Base-by-base conservation (phyloP, 2,113 vertebrate genomes). In the Percina caprodes region DNA sequence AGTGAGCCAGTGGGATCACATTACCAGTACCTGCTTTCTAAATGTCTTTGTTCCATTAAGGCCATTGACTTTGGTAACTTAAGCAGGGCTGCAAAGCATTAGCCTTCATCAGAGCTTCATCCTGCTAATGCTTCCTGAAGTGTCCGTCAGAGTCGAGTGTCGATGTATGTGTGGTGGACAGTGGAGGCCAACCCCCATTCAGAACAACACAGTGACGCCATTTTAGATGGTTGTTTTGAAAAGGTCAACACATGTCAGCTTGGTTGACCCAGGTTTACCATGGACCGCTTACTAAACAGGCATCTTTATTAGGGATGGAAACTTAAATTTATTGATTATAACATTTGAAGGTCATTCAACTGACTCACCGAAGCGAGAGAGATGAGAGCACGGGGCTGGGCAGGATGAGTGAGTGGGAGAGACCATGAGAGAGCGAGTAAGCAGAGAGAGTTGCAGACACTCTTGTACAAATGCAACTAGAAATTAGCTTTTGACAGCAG, bases 21-120 rank as follows among this genome's bases (percentile, higher is more conserved):
- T 92, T 93, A 93, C 92, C 73, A 77, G 71, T 90, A 83, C 82
- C 79, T 85, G 83, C 86, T 89, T 62, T 88, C 83, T 88, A 86
- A 92, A 88, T 78, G 86, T 80, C 72, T 91, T 23, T 78, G 82
- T 69, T 75, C 86, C 86, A 87, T 91, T 90, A 91, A 80, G 75
- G 60, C 71, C 80, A 79, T 84, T 84, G 90, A 87, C 85, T 75
- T 62, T 24, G 46, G 89, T 89, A 91, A 93, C 84, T 62, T 69
- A 83, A 92, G 88, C 75, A 84, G 87, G 69, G 33, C 85, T 77
- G 70, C 49, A 19, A 74, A 67, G 85, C 85, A 85, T 86, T 89
- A 86, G 79, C 74, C 49, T 39, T 87, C 72, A n/a, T 77, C 78
- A 68, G 69, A 60, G 79, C 61, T 51, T 89, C 80, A 89, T 89